These are phyloP conservation scores for Lates calcarifer DNA, from an alignment of 2,113 vertebrate species.

Conservation along the genomic window DNA sequence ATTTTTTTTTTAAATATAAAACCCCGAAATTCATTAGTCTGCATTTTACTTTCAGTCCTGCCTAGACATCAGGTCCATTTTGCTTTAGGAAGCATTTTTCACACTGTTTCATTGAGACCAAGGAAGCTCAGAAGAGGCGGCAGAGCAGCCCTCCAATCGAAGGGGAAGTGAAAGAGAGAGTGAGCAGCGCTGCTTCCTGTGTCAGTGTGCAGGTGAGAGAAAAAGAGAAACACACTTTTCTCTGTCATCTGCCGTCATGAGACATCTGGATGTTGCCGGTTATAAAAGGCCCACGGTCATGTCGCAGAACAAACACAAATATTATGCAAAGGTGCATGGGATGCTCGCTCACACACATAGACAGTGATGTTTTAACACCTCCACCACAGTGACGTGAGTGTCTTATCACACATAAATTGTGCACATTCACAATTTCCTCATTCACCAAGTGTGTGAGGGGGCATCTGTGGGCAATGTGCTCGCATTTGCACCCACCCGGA, in stretches of 20 bases:
- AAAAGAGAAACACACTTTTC: conserved; percentile 32
- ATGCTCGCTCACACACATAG: neutral
- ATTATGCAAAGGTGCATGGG: conserved; percentile 43
- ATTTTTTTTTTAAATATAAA: neutral
- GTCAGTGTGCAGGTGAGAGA: conserved; percentile 70
- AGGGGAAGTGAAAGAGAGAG: conserved; percentile 77
- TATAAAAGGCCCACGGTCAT: neutral
- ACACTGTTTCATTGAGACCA: conserved; percentile 16
- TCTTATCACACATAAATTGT: neutral
- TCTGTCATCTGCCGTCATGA: conserved; percentile 31
- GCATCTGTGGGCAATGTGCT: neutral
- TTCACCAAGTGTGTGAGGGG: conserved; percentile 30
- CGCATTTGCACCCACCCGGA: neutral
- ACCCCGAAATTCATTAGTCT: neutral
- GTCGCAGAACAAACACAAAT: conserved; percentile 36
- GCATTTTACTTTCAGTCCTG: neutral
- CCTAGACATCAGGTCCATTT: neutral
- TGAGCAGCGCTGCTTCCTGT: conserved; percentile 70
- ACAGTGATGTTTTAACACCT: conserved; percentile 28
- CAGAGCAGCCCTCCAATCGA: conserved; percentile 20
- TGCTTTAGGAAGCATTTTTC: conserved; percentile 9
- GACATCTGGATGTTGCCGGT: conserved; percentile 44
- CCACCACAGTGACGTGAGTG: conserved; percentile 34
- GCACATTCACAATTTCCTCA: conserved; percentile 63
- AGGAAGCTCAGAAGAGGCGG: conserved; percentile 14